Evolutionary conservation across 2,888 invertebrate genomes (phyloP), one percentile per base, ranked within the genome.

Genomic region (Pocota personata): DNA sequence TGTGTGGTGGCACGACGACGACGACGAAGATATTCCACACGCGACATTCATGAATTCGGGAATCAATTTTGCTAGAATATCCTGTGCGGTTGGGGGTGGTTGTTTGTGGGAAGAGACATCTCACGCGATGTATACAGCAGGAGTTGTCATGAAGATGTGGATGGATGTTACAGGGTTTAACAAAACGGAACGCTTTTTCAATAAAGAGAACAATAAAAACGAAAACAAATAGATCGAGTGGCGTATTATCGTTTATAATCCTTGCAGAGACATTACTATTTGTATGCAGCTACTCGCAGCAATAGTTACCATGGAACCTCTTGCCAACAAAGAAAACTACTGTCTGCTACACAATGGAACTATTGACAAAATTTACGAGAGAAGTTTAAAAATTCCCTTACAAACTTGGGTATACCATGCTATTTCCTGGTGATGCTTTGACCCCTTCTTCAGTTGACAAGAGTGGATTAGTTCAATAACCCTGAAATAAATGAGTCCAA

Each of bases 211-310:
- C 57, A 82, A 77, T 62, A 72, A 78, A 73, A 66, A 16, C 58
- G 72, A 67, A 77, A 79, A 83, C 73, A 79, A 79, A 83, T 69
- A 79, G 79, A 67, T 83, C 78, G 55, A 73, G 58, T 67, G 30
- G 72, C 46, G 60, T 79, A 79, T 60, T 83, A 83, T 60, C 79
- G 62, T 73, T 79, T 83, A 73, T 73, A 83, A 83, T 83, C 79
- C 73, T 75, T 73, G 40, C 62, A 64, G 62, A 16, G 16, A n/a
- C 27, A 16, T 24, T 10, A 12, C 24, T 58, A 21, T 71, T 66
- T 71, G 55, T 71, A 66, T 71, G 55, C 52, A 67, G 58, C 48
- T 60, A n/a, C n/a, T n/a, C n/a, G n/a, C n/a, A 32, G 30, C 40
- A 55, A 69, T 48, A 40, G 79, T 64, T 72, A 14, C 64, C 79